These are phyloP conservation scores for Argynnis bischoffii DNA, from an alignment of 2,888 invertebrate genomes.

Conservation along the genomic window DNA sequence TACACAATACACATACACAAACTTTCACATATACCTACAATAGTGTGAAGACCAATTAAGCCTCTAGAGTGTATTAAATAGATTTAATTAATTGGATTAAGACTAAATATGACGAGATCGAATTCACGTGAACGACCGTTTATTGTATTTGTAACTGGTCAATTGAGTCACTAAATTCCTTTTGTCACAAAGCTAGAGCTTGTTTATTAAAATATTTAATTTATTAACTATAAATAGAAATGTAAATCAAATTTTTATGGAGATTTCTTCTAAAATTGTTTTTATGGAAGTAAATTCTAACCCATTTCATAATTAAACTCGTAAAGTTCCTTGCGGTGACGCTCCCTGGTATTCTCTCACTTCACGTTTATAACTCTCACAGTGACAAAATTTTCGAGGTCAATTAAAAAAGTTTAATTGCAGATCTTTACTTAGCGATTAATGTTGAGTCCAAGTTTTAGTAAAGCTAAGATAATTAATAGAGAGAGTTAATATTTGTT, in stretches of 20 bases:
- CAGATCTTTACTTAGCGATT: conserved; percentile 17
- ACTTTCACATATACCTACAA: too few species aligned
- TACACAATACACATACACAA: too few species aligned
- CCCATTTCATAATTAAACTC: conserved; percentile 28
- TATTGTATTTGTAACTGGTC: too few species aligned
- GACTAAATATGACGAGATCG: too few species aligned
- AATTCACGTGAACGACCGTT: too few species aligned
- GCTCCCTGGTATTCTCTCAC: conserved; percentile 10
- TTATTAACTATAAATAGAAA: not conserved
- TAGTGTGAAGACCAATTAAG: too few species aligned
- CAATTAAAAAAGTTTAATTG: conserved; percentile 35
- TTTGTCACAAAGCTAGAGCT: too few species aligned
- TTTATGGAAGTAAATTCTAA: not conserved
- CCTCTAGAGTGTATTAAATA: too few species aligned
- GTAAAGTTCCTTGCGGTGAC: conserved; percentile 7
- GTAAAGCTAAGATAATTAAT: not conserved
- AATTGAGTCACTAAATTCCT: too few species aligned
- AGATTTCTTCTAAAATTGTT: not conserved
- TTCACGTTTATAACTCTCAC: conserved; percentile 26
- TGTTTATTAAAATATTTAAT: not conserved
- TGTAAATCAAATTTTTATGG: not conserved
- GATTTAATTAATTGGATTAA: too few species aligned
- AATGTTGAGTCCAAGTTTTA: not conserved
- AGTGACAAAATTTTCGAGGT: conserved; percentile 23
- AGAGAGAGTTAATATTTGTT: not conserved